These are phyloP conservation scores for Drosophila flavopinicola DNA, from an alignment of 2,888 invertebrate species.

Conservation along the genomic window DNA sequence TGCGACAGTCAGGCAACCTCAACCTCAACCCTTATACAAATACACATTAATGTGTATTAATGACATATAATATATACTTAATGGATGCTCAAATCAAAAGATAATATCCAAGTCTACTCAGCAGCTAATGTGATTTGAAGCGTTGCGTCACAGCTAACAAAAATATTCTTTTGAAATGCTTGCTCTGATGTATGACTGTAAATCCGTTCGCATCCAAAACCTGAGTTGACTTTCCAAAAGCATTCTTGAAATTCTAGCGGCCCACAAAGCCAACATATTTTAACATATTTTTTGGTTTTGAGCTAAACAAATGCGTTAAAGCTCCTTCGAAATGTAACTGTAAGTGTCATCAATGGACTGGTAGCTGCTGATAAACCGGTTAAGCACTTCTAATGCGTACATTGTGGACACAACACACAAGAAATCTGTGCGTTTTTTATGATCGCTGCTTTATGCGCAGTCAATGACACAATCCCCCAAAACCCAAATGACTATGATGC, in stretches of 20 bases:
- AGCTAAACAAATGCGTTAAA: constrained; percentile 29
- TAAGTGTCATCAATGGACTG: constrained; percentile 58
- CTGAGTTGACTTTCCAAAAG: not conserved
- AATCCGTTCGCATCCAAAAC: not conserved
- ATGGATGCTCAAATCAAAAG: not conserved
- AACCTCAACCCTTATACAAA: no score
- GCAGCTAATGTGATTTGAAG: not conserved
- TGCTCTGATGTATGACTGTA: not conserved
- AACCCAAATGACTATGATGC: constrained; percentile 37
- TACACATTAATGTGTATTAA: no score
- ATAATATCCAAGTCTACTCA: not conserved
- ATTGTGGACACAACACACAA: constrained; percentile 16
- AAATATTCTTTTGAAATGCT: not conserved
- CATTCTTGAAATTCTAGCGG: constrained; percentile 13
- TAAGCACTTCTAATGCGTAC: constrained; percentile 50
- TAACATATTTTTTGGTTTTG: constrained; percentile 38
- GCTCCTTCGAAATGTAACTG: constrained; percentile 58
- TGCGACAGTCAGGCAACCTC: not conserved
- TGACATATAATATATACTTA: not conserved
- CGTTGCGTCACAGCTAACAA: not conserved
- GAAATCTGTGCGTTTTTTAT: constrained; percentile 40
- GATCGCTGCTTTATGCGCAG: constrained; percentile 56
- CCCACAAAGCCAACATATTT: constrained; percentile 17
- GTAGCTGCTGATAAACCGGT: constrained; percentile 55
- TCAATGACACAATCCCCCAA: constrained; percentile 62